A percentile compares a stretch with the other conserved stretches of the same genome.
phyloP scores from a whole-genome alignment of 2,888 invertebrate genomes.

The Ernsta delagoae region DNA sequence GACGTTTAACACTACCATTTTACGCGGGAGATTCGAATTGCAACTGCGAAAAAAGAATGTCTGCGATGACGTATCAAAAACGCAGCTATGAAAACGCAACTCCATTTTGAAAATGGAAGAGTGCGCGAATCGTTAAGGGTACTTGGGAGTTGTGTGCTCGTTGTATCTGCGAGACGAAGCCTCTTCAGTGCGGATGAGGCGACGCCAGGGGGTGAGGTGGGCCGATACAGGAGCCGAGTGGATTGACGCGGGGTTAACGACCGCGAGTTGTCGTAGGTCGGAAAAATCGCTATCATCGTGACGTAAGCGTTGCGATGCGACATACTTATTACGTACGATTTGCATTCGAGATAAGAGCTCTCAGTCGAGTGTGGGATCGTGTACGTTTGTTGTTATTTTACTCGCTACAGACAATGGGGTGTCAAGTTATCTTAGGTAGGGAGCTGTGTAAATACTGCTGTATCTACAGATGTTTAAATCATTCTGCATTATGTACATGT shows the following conservation, averaged over 20 bases:
- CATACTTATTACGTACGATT: constrained; percentile 16
- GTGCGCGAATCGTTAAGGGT: constrained; percentile 52
- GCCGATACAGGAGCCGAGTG: constrained; percentile 39
- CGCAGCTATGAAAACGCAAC: constrained; percentile 59
- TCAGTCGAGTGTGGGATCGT: constrained; percentile 25
- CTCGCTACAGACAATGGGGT: not conserved
- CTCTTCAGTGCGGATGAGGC: constrained; percentile 57
- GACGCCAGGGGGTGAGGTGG: constrained; percentile 38
- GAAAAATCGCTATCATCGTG: constrained; percentile 40
- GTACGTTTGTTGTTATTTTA: not conserved
- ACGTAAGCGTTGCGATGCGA: constrained; percentile 38
- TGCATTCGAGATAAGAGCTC: constrained; percentile 23
- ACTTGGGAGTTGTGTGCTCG: constrained; percentile 66
- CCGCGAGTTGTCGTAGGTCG: constrained; percentile 54
- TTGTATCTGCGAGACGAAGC: constrained; percentile 55
- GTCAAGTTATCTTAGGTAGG: not conserved
- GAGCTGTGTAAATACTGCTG: not conserved
- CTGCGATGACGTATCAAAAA: constrained; percentile 47
- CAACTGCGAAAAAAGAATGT: constrained; percentile 7
- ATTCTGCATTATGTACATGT: too few species aligned
- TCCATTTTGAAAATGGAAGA: constrained; percentile 68
- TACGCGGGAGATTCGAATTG: not conserved
- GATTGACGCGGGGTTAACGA: constrained; percentile 51
- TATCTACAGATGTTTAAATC: too few species aligned
- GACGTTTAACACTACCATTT: not conserved